phyloP scores from a whole-genome alignment of 1,140 invertebrate genomes.

The Kradibia gibbosae region DNA sequence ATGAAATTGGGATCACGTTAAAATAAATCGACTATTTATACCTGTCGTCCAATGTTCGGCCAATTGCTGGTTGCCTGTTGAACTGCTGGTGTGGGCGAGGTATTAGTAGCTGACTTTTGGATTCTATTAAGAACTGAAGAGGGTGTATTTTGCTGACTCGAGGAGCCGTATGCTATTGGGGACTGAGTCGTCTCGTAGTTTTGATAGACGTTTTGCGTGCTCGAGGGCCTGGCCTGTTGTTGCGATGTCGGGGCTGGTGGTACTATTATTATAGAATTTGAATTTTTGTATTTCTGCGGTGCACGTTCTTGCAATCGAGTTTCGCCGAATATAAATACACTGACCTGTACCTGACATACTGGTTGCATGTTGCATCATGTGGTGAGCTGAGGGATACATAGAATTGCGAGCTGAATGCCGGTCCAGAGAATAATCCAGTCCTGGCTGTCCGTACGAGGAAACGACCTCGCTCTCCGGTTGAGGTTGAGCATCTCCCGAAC shows the following conservation, averaged over 20 bases:
- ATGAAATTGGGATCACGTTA: not conserved
- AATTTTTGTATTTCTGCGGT: no score
- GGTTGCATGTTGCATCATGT: constrained; percentile 71
- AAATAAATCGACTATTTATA: constrained; percentile 52
- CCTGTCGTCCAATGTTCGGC: constrained; percentile 73
- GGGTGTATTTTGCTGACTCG: constrained; percentile 71
- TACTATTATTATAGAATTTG: constrained; percentile 54
- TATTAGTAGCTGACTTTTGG: constrained; percentile 78
- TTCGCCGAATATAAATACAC: no score
- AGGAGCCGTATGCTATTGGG: constrained; percentile 77
- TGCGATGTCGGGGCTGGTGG: constrained; percentile 55
- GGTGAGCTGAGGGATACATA: constrained; percentile 69
- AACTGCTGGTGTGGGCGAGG: constrained; percentile 77
- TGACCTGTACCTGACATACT: constrained; percentile 65
- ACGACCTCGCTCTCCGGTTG: constrained; percentile 68
- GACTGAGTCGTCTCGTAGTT: constrained; percentile 81
- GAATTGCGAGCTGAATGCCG: constrained; percentile 67
- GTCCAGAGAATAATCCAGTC: constrained; percentile 84
- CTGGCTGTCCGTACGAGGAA: constrained; percentile 77
- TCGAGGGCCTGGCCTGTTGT: constrained; percentile 76
- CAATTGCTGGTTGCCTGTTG: constrained; percentile 70
- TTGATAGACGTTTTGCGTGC: constrained; percentile 80
- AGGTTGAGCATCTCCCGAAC: constrained; percentile 53
- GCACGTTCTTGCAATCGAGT: no score
- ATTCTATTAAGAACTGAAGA: constrained; percentile 77